A percentile compares a stretch with the other conserved stretches of the same genome.
Evolutionary conservation across 2,113 vertebrate species (phyloP).

Genomic region (Litocranius walleri): DNA sequence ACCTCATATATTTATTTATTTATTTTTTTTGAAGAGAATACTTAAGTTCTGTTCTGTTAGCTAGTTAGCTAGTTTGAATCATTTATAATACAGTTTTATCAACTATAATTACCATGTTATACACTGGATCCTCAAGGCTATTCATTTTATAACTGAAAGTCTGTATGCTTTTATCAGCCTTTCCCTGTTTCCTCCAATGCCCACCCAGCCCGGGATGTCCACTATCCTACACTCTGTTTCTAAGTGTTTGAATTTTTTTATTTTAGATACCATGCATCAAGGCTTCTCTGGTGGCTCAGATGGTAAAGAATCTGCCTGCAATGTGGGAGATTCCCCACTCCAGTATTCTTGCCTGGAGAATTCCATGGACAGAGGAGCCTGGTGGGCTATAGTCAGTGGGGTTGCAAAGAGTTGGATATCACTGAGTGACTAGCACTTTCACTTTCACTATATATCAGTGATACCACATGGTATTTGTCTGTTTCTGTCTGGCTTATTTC

Average conservation of each 20-base stretch:
- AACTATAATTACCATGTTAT: neutral
- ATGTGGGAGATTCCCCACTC: neutral
- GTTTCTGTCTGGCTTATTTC: neutral
- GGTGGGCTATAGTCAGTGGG: neutral
- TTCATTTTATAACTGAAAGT: neutral
- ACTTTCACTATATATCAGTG: neutral
- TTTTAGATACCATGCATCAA: neutral
- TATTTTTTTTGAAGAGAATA: neutral
- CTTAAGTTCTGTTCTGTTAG: neutral
- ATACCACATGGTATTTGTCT: neutral
- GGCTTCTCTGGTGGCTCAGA: neutral
- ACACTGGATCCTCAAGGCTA: neutral
- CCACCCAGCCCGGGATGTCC: neutral
- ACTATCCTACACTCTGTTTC: neutral
- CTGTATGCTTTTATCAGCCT: neutral
- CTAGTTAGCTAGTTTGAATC: neutral
- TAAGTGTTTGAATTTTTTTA: neutral
- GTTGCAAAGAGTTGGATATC: neutral
- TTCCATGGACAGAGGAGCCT: neutral
- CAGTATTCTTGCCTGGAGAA: neutral
- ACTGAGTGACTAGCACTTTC: neutral
- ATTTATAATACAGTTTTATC: neutral
- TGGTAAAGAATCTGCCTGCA: neutral
- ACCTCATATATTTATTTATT: neutral
- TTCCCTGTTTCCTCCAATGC: neutral